Evolutionary conservation across 92 coral and sea anemone species (phyloP).

Genomic region (Nematostella vectensis): DNA sequence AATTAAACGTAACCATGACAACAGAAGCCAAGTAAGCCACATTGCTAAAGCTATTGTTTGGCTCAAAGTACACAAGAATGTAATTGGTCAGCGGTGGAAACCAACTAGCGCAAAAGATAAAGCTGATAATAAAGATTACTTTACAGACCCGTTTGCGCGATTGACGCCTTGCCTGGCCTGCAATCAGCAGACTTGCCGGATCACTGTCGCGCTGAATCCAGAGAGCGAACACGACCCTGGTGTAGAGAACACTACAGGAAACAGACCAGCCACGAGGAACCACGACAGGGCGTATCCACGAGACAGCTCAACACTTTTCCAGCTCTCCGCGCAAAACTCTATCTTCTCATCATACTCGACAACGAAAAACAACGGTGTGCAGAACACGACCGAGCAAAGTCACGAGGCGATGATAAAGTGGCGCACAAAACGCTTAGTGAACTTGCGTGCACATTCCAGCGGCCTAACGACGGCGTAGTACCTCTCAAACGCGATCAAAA

Average conservation of each 20-base stretch:
- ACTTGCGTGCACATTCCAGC: constrained; percentile 8
- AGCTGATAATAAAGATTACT: constrained; percentile 27
- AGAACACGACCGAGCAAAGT: constrained; percentile 16
- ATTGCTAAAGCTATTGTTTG: constrained; percentile 22
- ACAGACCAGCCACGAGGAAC: constrained; percentile 17
- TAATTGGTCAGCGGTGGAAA: constrained; percentile 44
- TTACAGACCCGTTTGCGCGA: constrained; percentile 29
- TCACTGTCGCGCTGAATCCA: constrained; percentile 21
- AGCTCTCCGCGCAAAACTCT: constrained; percentile 20
- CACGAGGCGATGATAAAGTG: constrained; percentile 4
- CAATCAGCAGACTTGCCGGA: constrained; percentile 2
- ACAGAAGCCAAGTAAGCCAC: constrained; percentile 27
- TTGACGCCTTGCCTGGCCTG: constrained; percentile 5
- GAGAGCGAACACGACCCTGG: constrained; percentile 21
- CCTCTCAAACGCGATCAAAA: constrained; percentile 25
- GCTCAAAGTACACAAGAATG: constrained; percentile 23
- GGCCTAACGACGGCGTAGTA: constrained; percentile 29
- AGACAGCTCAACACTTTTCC: constrained; percentile 7
- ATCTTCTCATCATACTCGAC: constrained; percentile 9
- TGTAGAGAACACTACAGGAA: constrained; percentile 18
- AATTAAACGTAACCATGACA: constrained; percentile 38
- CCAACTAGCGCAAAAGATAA: constrained; percentile 41
- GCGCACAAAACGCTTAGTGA: constrained; percentile 2
- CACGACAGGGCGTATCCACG: constrained; percentile 12
- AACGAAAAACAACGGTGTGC: constrained; percentile 21